Evolutionary conservation across 2,113 vertebrate genomes (phyloP).

Genomic region (Pelodiscus sinensis): DNA sequence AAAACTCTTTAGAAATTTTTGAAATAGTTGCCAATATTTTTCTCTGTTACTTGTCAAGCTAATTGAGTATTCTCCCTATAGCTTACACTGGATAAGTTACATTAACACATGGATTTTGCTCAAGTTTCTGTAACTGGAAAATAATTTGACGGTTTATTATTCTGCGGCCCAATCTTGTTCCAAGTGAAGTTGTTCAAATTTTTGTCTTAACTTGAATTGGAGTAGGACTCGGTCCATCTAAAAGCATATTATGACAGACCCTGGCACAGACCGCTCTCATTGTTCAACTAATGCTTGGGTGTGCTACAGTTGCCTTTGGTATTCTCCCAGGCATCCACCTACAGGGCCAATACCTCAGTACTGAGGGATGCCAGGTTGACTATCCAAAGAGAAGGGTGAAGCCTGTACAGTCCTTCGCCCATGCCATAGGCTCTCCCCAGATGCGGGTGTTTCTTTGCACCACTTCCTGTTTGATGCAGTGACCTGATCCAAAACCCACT

Average conservation of each 20-base stretch:
- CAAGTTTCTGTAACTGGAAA: not conserved
- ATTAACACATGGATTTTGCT: not conserved
- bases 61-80: not conserved
- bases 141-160: not conserved
- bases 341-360: not conserved
- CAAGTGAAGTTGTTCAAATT: not conserved
- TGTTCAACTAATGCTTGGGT: accelerated
- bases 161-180: not conserved
- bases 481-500: not conserved
- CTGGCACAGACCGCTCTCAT: not conserved
- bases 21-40: not conserved
- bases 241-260: not conserved
- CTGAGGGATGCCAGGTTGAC: not conserved
- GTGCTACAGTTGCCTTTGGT: accelerated
- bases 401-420: not conserved
- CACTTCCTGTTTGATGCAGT: not conserved
- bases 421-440: not conserved
- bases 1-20: not conserved
- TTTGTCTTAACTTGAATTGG: not conserved
- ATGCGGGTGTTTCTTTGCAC: not conserved
- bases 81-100: not conserved
- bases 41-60: not conserved
- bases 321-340: accelerated
- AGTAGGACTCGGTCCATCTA: not conserved
- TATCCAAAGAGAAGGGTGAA: not conserved